A percentile compares a stretch with the other conserved stretches of the same genome.
These are phyloP conservation scores for Paguma larvata DNA, from an alignment of 2,797 vertebrate genomes.

Conservation along the genomic window DNA sequence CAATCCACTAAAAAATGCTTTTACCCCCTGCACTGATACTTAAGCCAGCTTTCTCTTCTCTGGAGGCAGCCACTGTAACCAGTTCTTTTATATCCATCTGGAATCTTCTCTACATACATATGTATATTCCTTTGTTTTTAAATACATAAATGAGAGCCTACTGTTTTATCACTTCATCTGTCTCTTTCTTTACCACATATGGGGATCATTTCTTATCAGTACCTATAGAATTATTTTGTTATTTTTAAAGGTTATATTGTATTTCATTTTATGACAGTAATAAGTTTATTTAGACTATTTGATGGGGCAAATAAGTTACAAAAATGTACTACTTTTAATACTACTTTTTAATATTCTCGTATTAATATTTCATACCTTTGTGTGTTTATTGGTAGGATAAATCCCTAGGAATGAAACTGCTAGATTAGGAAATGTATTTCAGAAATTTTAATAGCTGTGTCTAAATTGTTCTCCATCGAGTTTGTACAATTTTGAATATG, in stretches of 20 bases:
- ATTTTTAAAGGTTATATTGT: background rate
- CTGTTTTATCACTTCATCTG: background rate
- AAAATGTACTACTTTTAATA: background rate
- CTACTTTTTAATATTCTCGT: background rate
- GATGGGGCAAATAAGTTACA: background rate
- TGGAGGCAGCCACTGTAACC: background rate
- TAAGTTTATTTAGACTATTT: background rate
- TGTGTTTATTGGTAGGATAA: background rate
- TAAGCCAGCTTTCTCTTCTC: background rate
- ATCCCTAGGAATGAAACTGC: background rate
- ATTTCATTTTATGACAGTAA: slow-evolving; percentile 1
- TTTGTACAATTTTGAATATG: background rate
- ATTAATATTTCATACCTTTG: background rate
- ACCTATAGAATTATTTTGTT: background rate
- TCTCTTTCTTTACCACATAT: background rate
- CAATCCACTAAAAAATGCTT: background rate
- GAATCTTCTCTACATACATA: background rate
- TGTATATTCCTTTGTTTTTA: background rate
- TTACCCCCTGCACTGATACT: background rate
- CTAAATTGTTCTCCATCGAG: background rate
- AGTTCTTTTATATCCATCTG: background rate
- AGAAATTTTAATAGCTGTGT: background rate
- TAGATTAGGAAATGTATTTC: background rate
- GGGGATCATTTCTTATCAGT: background rate
- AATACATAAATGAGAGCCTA: background rate